Base-by-base conservation (phyloP, 2,113 vertebrate genomes). In the Platycercus adscitus region DNA sequence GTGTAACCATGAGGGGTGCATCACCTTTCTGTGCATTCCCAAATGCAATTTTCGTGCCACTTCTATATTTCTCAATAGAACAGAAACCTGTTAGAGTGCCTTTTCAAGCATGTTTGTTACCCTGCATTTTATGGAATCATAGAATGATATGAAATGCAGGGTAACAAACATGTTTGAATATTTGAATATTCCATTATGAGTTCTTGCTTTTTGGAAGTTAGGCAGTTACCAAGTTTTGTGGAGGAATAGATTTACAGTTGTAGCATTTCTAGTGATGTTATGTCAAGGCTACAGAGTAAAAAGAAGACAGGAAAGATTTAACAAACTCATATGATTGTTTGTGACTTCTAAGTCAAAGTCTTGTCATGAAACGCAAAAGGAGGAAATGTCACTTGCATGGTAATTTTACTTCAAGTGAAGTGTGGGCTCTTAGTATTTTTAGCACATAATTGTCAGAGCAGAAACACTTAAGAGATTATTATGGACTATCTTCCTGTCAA, bases 401-500 rank as follows among this genome's bases (percentile, higher is more conserved):
- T 93, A 95, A 95, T 90, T 95, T 76, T 72, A 93, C 58, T 43
- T 76, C 9, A 2, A 84, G 76, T 89, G 79, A 87, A 96, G 93
- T 81, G 41, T 94, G 85, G 86, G n/a, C 53, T 93, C 16, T 39
- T 71, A 55, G 39, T 76, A 89, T 89, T 93, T 94, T 96, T 64
- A 86, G 41, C 52, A 75, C 46, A 72, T 93, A 97, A 84, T 88
- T 94, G 84, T 23, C 56, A 93, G 68, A 94, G 52, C 76, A 68
- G 81, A 95, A 95, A 90, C 39, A 76, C 17, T 94, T 90, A 88
- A 66, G 60, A 91, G 68, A 78, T 95, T 93, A 86, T 94, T 91
- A 91, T 81, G 68, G 92, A 46, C 63, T 96, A 41, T 79, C 50
- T 94, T 95, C 72, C 78, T 88, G 97, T 90, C 88, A 95, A 89